Base-by-base conservation (phyloP, 2,113 vertebrate genomes). In the Channa argus region DNA sequence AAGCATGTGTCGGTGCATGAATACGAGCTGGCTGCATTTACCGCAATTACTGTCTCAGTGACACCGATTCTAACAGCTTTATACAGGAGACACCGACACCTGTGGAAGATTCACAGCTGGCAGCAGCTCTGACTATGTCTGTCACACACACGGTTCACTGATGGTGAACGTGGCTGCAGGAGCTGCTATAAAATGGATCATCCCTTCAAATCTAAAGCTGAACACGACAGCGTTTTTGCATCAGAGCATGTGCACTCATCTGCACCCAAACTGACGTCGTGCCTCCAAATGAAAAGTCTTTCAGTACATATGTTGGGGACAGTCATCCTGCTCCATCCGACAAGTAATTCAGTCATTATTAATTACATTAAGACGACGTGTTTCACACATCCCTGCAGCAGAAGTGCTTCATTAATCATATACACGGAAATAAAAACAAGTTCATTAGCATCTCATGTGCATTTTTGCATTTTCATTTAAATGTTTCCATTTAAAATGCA, bases 31-130 rank as follows among this genome's bases (percentile, higher is more conserved):
- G 76, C 63, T 69, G 61, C 77, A 68, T 55, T 85, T 74, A 69
- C 62, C 49, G 64, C 88, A 89, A 90, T 91, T 88, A 87, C 71
- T 50, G 77, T 84, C 74, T 82, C 59, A 12, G 61, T 77, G 77
- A 78, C 86, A 79, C 51, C 13, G 71, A 64, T 37, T 81, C 37
- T 49, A 71, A 53, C 62, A 39, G 79, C 75, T 84, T 63, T 56
- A 70, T 45, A 69, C 51, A 63, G 44, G 63, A 84, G 50, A 84
- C 73, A 53, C 51, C 11, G 60, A 77, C 67, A 77, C 82, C 84
- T 49, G 72, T 69, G 61, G 66, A 86, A 6, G 70, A 86, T 55
- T 75, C 46, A 6, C 6, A 3, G 63, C 77, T 34, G 49, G 54
- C 63, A 11, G 58, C 74, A 64, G 71, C 77, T 83, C 64, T 46